Conservation (phyloP, 2,888 invertebrate species). For the Callinectes sapidus region DNA sequence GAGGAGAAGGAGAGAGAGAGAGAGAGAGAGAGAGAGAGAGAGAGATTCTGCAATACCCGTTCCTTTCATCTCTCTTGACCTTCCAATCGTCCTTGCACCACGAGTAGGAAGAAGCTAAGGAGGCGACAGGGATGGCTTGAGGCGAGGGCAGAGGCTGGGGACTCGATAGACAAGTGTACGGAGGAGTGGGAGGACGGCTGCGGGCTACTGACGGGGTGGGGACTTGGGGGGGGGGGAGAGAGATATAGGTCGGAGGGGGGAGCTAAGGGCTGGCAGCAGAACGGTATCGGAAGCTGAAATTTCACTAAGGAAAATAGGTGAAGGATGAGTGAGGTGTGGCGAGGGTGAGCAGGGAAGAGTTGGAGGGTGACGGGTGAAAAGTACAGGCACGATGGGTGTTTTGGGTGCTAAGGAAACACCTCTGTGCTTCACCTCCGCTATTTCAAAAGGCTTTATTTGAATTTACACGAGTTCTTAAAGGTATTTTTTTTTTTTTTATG, state of each 20-base stretch:
- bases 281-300: not conserved
- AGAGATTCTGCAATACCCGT: not conserved
- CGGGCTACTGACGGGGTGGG: not conserved
- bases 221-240: not conserved
- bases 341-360: not conserved
- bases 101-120: not conserved
- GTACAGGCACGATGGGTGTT: not conserved
- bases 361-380: not conserved
- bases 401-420: too few species aligned
- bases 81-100: not conserved
- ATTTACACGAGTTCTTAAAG: too few species aligned
- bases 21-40: not conserved
- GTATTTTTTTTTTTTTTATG: too few species aligned
- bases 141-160: not conserved
- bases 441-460: too few species aligned
- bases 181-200: not conserved
- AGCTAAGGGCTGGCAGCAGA: not conserved
- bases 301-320: not conserved
- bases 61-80: not conserved
- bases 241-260: not conserved
- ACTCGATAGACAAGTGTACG: not conserved
- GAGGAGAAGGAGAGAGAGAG: not conserved
- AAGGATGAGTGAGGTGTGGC: not conserved
- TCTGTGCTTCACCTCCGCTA: too few species aligned
- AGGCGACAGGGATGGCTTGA: not conserved